Percentiles rank a stretch among this genome's conserved stretches.
These are phyloP conservation scores for Lissonota sp. DNA, from an alignment of 2,888 invertebrate species.

Conservation along the genomic window DNA sequence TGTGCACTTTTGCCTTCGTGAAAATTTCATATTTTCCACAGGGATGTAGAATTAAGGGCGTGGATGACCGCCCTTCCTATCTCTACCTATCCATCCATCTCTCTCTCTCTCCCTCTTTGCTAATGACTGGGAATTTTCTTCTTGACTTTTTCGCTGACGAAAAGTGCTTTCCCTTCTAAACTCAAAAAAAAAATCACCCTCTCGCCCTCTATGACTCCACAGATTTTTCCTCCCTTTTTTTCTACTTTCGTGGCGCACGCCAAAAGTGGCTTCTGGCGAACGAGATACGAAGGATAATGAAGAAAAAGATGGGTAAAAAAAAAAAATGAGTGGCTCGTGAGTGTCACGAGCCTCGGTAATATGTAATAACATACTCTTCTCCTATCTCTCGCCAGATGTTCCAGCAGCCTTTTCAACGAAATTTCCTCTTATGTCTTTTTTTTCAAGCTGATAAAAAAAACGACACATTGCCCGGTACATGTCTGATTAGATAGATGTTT, in stretches of 20 bases:
- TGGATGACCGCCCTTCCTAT: constrained; percentile 40
- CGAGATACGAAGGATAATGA: constrained; percentile 53
- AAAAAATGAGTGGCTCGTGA: constrained; percentile 54
- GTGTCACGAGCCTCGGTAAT: constrained; percentile 55
- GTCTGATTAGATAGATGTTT: constrained; percentile 5
- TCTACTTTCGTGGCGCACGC: constrained; percentile 46
- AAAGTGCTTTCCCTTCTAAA: not conserved
- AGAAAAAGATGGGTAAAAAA: constrained; percentile 8
- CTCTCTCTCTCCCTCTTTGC: constrained; percentile 40
- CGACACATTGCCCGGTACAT: constrained; percentile 51
- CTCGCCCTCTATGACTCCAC: constrained; percentile 30
- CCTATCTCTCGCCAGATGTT: constrained; percentile 53
- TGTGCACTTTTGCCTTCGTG: constrained; percentile 43
- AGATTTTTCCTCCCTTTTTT: constrained; percentile 13
- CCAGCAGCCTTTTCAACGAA: constrained; percentile 36
- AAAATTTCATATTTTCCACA: constrained; percentile 48
- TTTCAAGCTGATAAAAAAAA: constrained; percentile 36
- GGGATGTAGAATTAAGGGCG: constrained; percentile 52
- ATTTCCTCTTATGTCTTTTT: constrained; percentile 44
- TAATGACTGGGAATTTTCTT: constrained; percentile 69
- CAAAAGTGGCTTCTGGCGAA: constrained; percentile 60
- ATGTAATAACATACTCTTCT: constrained; percentile 35
- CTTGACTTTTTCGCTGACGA: constrained; percentile 35
- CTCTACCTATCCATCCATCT: not conserved
- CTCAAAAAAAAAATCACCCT: constrained; percentile 12